phyloP scores from a whole-genome alignment of 1,140 invertebrate genomes.

The Rhagoletis zephyria region DNA sequence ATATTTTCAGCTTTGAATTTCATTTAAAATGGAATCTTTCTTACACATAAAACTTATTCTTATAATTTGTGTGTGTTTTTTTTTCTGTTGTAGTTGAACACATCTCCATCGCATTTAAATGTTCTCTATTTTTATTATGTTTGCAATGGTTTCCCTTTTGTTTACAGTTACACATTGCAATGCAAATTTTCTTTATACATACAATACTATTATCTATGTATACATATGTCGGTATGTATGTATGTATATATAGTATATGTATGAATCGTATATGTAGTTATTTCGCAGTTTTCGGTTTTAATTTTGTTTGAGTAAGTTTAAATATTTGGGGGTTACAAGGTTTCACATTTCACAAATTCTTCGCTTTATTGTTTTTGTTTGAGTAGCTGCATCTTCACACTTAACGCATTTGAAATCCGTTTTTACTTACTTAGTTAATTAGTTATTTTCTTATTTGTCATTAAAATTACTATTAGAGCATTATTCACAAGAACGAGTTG shows the following conservation, averaged over 20 bases:
- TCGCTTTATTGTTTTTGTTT: constrained; percentile 40
- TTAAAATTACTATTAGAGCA: too few species aligned
- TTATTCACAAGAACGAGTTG: too few species aligned
- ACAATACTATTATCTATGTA: too few species aligned
- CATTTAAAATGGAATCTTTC: background rate
- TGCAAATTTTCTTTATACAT: background rate
- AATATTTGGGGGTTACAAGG: constrained; percentile 26
- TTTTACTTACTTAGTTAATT: too few species aligned
- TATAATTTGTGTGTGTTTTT: background rate
- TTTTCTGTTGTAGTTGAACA: background rate
- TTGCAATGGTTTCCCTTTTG: background rate
- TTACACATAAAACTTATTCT: background rate
- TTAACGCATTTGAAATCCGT: background rate
- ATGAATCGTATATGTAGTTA: background rate
- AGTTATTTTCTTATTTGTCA: background rate
- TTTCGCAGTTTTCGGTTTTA: background rate
- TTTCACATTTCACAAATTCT: constrained; percentile 50
- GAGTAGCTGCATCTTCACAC: background rate
- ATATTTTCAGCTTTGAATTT: background rate
- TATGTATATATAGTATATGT: too few species aligned
- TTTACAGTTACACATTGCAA: background rate
- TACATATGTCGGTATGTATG: too few species aligned
- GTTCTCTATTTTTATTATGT: background rate
- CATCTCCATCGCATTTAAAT: background rate
- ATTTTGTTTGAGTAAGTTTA: background rate